Evolutionary conservation across 2,113 vertebrate genomes (phyloP).

Genomic region (Neoarius graeffei): DNA sequence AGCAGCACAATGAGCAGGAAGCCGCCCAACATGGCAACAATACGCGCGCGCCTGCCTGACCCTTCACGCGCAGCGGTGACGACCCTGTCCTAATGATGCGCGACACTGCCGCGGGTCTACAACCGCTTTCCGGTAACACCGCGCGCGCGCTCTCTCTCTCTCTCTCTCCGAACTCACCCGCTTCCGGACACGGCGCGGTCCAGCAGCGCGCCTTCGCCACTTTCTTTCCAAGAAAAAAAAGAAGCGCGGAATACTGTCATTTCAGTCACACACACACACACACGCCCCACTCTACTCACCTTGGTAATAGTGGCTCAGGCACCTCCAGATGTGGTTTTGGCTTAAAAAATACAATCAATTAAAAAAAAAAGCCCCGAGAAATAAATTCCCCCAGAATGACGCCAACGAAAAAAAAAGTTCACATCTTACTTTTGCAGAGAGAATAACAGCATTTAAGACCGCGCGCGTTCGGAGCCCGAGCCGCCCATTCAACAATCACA

Average conservation of each 20-base stretch:
- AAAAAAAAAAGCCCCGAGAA: background rate
- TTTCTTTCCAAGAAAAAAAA: background rate
- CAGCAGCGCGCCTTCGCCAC: background rate
- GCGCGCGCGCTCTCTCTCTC: too few species aligned
- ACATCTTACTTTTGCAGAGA: conserved; percentile 62
- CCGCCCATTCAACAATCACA: conserved; percentile 31
- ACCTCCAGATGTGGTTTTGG: conserved; percentile 46
- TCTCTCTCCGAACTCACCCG: background rate
- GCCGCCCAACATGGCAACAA: conserved; percentile 7
- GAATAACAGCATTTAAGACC: conserved; percentile 4
- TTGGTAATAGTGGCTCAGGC: conserved; percentile 58
- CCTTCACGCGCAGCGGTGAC: conserved; percentile 14
- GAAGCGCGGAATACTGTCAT: background rate
- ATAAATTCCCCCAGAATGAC: conserved; percentile 58
- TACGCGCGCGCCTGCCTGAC: background rate
- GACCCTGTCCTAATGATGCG: conserved; percentile 6
- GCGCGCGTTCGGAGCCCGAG: background rate
- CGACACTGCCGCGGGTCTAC: background rate
- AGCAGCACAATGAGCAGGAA: background rate
- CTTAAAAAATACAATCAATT: background rate
- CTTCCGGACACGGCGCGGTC: background rate
- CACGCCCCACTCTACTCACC: conserved; percentile 72
- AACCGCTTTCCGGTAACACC: background rate
- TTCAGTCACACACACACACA: background rate
- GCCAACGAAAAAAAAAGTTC: conserved; percentile 59